Conservation (phyloP, 1,140 invertebrate genomes). For the Diuraphis noxia region DNA sequence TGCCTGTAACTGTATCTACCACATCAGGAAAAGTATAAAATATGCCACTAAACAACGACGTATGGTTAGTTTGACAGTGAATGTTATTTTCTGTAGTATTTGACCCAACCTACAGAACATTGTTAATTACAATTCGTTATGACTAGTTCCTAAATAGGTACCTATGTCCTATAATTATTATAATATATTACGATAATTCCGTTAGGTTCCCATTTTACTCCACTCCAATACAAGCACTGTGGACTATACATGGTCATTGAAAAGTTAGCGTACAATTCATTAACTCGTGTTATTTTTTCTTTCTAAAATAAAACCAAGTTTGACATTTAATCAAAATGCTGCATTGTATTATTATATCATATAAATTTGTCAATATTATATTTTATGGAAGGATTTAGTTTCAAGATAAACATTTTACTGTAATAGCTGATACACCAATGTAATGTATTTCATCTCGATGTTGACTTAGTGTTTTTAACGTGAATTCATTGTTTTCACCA, state of each 20-base stretch:
- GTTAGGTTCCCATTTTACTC: not conserved
- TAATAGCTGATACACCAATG: not conserved
- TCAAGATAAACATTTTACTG: not conserved
- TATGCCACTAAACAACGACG: not conserved
- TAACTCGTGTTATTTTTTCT: not conserved
- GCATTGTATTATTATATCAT: not conserved
- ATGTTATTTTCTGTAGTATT: not conserved
- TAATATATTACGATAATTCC: not conserved
- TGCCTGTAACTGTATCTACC: not conserved
- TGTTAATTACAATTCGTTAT: not conserved
- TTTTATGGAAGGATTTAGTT: not conserved
- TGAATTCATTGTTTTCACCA: not conserved
- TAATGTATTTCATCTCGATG: not conserved
- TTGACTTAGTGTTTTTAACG: not conserved
- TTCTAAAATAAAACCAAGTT: not conserved
- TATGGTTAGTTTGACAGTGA: conserved; percentile 13
- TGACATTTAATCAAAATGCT: not conserved
- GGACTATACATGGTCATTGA: not conserved
- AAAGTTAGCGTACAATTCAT: not conserved
- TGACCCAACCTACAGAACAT: not conserved
- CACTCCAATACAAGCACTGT: not conserved
- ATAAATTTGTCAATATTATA: not conserved
- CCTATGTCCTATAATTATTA: not conserved
- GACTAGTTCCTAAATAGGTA: not conserved
- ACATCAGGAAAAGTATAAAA: not conserved